Evolutionary conservation across 2,113 vertebrate species (phyloP).

Genomic region (Acinonyx jubatus): DNA sequence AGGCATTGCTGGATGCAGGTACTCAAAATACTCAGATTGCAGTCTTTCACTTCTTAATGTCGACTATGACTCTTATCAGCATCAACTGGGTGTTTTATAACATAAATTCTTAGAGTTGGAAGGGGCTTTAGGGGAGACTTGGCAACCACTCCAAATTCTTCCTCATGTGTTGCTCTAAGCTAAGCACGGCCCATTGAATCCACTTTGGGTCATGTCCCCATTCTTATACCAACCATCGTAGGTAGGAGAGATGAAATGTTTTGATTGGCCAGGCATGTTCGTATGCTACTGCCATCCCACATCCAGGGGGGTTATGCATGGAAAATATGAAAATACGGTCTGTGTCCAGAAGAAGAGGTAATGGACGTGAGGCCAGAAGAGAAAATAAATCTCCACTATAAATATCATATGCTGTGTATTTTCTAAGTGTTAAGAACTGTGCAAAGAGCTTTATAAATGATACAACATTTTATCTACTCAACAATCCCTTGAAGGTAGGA

Average conservation of each 20-base stretch:
- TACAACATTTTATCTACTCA: neutral
- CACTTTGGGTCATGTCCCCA: neutral
- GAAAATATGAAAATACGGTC: neutral
- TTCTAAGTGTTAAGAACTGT: neutral
- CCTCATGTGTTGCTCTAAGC: neutral
- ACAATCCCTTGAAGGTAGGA: neutral
- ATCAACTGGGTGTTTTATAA: neutral
- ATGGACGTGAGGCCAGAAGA: neutral
- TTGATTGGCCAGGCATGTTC: neutral
- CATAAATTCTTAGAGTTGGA: neutral
- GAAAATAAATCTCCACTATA: neutral
- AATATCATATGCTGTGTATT: neutral
- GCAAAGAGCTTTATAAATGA: neutral
- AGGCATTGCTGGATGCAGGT: neutral
- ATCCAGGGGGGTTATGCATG: neutral
- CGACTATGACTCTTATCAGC: neutral
- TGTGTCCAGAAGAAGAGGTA: neutral
- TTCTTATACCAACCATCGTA: neutral
- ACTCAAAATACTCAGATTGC: neutral
- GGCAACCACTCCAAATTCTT: neutral
- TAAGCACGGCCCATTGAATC: neutral
- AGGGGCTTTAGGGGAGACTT: neutral
- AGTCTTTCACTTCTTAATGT: neutral
- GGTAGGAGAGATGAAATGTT: neutral
- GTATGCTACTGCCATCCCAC: neutral